These are phyloP conservation scores for Phalanger gymnotis DNA, from an alignment of 2,797 vertebrate genomes.

Conservation along the genomic window DNA sequence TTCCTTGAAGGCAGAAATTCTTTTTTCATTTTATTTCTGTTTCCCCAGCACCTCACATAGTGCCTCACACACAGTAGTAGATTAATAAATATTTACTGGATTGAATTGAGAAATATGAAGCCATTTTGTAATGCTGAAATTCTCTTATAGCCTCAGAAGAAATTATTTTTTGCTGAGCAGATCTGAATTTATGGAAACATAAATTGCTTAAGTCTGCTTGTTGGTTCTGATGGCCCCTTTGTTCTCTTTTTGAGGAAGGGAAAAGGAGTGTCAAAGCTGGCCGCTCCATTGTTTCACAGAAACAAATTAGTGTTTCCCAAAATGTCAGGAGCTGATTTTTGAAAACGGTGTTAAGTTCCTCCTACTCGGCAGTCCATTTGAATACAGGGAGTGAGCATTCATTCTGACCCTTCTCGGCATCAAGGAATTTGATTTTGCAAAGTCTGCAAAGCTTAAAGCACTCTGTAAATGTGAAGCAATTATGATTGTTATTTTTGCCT, in stretches of 20 bases:
- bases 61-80: background rate
- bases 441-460: background rate
- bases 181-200: conserved; percentile 61
- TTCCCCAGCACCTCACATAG: background rate
- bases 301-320: conserved; percentile 46
- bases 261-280: background rate
- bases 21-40: background rate
- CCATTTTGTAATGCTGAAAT: conserved; percentile 63
- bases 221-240: conserved; percentile 42
- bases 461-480: background rate
- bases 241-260: conserved; percentile 36
- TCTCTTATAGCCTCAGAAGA: conserved; percentile 38
- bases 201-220: conserved; percentile 41
- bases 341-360: conserved; percentile 18
- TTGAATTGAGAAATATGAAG: conserved; percentile 54
- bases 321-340: conserved; percentile 42
- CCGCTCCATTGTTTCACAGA: conserved; percentile 13
- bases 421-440: conserved; percentile 42
- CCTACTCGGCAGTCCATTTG: conserved; percentile 18
- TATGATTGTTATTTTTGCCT: background rate
- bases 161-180: conserved; percentile 65
- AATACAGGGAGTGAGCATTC: conserved; percentile 4
- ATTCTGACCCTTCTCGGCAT: conserved; percentile 16
- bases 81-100: background rate
- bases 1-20: background rate